These are phyloP conservation scores for Lutjanus argentimaculatus DNA, from an alignment of 2,797 vertebrate genomes.

Conservation along the genomic window DNA sequence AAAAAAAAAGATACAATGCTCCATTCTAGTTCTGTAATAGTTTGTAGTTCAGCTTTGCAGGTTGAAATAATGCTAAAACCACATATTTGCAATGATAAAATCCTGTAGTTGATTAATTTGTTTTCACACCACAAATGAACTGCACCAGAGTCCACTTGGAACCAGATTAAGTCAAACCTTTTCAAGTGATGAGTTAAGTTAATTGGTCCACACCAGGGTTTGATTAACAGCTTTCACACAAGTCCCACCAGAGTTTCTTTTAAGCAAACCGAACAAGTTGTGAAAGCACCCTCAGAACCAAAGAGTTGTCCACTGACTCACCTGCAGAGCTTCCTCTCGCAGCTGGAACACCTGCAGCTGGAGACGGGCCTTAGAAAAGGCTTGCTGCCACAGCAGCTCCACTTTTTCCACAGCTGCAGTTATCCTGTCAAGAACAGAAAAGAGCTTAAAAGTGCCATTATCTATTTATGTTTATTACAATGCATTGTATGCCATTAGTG, in stretches of 20 bases:
- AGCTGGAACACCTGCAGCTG: constrained; percentile 80
- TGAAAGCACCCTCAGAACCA: background rate
- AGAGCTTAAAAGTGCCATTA: background rate
- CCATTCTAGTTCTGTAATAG: no score
- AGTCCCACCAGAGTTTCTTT: background rate
- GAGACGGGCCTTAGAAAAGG: constrained; percentile 74
- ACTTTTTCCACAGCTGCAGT: constrained; percentile 83
- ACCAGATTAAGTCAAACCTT: no score
- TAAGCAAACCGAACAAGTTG: background rate
- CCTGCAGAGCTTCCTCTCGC: constrained; percentile 76
- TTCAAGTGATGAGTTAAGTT: no score
- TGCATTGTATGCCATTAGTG: background rate
- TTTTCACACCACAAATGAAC: no score
- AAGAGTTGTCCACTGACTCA: constrained; percentile 23
- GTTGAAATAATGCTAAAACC: background rate
- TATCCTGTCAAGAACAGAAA: constrained; percentile 71
- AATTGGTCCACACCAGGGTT: no score
- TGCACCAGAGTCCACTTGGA: no score
- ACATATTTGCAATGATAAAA: background rate
- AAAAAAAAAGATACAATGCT: no score
- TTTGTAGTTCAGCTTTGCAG: no score
- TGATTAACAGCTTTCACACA: background rate
- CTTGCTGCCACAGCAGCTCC: constrained; percentile 85
- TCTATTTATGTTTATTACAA: background rate
- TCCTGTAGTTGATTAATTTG: background rate